phyloP scores from a whole-genome alignment of 2,888 invertebrate species.

The Platycheirus albimanus region DNA sequence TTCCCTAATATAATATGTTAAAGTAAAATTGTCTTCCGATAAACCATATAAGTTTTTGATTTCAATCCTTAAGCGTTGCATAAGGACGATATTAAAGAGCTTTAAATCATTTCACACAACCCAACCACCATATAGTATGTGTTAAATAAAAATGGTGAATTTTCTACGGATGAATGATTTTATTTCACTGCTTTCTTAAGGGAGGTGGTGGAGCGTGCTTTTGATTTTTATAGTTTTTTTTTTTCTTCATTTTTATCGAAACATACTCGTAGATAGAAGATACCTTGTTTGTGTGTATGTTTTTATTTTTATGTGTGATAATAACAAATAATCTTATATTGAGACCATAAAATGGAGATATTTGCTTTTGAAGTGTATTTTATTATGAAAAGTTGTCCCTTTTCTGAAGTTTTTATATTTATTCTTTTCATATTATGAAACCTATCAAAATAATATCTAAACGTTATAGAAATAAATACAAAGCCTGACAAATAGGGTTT shows the following conservation, averaged over 20 bases:
- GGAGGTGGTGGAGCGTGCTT: not conserved
- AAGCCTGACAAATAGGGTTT: not conserved
- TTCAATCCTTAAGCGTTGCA: no score
- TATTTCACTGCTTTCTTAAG: slow-evolving; percentile 25
- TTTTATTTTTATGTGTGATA: slow-evolving; percentile 41
- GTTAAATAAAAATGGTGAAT: slow-evolving; percentile 24
- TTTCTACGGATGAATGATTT: slow-evolving; percentile 32
- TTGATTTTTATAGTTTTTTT: slow-evolving; percentile 13
- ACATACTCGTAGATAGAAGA: slow-evolving; percentile 2
- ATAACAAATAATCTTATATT: slow-evolving; percentile 51
- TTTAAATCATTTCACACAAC: not conserved
- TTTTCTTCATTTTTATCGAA: slow-evolving; percentile 6
- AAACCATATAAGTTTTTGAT: no score
- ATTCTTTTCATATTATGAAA: not conserved
- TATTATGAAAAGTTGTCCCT: slow-evolving; percentile 8
- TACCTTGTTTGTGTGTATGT: not conserved
- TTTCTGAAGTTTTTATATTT: not conserved
- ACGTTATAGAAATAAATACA: not conserved
- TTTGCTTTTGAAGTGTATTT: slow-evolving; percentile 34
- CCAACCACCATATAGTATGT: not conserved
- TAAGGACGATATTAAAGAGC: no score
- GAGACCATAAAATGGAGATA: slow-evolving; percentile 21
- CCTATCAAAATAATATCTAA: not conserved
- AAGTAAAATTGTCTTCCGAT: no score
- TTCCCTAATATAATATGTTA: no score